Conservation (phyloP, 2,888 invertebrate species). For the Dromius quadrimaculatus region DNA sequence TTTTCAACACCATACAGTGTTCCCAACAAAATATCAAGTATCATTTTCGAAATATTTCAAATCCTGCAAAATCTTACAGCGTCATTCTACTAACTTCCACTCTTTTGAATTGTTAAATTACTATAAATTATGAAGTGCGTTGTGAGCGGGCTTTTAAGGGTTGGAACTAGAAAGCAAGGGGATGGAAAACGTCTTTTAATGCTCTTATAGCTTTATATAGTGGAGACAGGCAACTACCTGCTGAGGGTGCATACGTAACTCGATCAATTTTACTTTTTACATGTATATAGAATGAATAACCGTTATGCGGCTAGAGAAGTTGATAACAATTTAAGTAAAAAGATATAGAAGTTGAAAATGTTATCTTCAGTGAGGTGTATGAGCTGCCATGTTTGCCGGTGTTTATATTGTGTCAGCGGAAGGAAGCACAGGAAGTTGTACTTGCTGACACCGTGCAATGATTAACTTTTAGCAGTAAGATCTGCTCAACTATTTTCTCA, state of each 20-base stretch:
- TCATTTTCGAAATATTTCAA: conserved; percentile 5
- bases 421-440: conserved; percentile 54
- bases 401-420: conserved; percentile 31
- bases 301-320: too few species aligned
- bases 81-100: conserved; percentile 32
- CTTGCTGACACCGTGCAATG: conserved; percentile 50
- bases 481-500: too few species aligned
- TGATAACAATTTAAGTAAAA: too few species aligned
- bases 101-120: conserved; percentile 61
- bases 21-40: neutral
- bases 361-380: too few species aligned
- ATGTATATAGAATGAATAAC: too few species aligned
- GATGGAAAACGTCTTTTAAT: conserved; percentile 53
- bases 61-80: conserved; percentile 14
- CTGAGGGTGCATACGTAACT: conserved; percentile 24
- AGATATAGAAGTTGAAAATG: too few species aligned
- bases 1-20: neutral
- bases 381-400: conserved; percentile 13
- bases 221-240: neutral
- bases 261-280: too few species aligned
- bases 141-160: conserved; percentile 61
- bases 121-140: conserved; percentile 62
- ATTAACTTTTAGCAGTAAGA: conserved; percentile 63
- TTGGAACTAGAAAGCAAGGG: conserved; percentile 50
- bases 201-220: conserved; percentile 50